A percentile compares a stretch with the other conserved stretches of the same genome.
Evolutionary conservation across 2,113 vertebrate genomes (phyloP).

Genomic region (Antechinus stuartii): DNA sequence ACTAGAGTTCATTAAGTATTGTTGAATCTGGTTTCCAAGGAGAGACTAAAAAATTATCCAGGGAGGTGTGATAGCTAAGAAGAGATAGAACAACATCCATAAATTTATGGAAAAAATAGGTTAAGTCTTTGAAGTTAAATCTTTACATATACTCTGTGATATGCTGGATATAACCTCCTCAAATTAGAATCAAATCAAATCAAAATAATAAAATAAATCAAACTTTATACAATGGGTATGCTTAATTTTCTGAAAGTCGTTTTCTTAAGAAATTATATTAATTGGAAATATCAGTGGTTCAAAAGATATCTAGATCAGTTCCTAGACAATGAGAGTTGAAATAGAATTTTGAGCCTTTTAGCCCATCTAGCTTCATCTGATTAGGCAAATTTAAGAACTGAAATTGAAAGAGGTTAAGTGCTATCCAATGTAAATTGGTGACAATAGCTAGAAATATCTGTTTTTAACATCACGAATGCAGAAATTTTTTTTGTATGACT

Average conservation of each 20-base stretch:
- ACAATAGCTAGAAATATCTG: not conserved
- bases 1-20: not conserved
- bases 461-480: not conserved
- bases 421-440: not conserved
- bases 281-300: not conserved
- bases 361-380: not conserved
- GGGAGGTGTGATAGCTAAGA: not conserved
- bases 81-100: not conserved
- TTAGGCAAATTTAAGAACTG: not conserved
- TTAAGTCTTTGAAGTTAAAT: not conserved
- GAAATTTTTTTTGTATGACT: not conserved
- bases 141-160: not conserved
- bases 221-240: not conserved
- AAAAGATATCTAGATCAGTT: not conserved
- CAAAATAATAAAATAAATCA: not conserved
- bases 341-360: not conserved
- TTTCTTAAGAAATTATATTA: not conserved
- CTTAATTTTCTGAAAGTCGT: not conserved
- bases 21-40: not conserved
- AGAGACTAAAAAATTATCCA: not conserved
- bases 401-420: not conserved
- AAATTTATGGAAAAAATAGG: not conserved
- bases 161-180: not conserved
- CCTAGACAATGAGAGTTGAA: not conserved
- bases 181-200: not conserved